Percentiles rank a stretch among this genome's conserved stretches.
These are phyloP conservation scores for Nerophis ophidion DNA, from an alignment of 2,113 vertebrate genomes.

Conservation along the genomic window DNA sequence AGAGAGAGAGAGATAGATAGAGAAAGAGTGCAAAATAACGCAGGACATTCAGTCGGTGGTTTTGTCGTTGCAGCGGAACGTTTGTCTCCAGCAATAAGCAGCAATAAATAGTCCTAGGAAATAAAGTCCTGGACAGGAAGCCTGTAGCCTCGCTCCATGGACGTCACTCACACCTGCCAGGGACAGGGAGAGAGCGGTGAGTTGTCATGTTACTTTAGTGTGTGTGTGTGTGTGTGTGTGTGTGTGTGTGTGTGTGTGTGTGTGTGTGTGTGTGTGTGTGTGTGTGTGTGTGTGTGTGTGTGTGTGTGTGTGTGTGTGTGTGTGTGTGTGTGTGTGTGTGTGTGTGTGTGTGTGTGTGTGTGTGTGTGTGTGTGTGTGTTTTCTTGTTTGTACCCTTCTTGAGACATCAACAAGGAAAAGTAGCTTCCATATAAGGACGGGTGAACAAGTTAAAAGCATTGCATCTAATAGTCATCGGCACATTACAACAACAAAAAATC, in stretches of 20 bases:
- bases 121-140: constrained; percentile 10
- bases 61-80: no score
- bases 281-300: not conserved
- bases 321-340: not conserved
- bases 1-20: no score
- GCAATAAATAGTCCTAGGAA: constrained; percentile 23
- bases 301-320: not conserved
- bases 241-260: not conserved
- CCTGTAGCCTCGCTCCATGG: not conserved
- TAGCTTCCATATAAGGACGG: no score
- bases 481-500: no score
- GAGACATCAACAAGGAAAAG: no score
- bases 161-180: constrained; percentile 3
- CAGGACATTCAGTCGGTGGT: no score
- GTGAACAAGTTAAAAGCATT: no score
- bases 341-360: not conserved
- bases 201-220: no score
- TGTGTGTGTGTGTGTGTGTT: not conserved
- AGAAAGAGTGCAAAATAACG: no score
- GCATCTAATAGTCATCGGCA: no score
- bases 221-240: not conserved
- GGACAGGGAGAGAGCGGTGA: not conserved
- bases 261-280: not conserved
- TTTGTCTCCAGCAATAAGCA: no score
- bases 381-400: no score